Conservation (phyloP, 2,113 vertebrate genomes). For the Muscicapa adusta region DNA sequence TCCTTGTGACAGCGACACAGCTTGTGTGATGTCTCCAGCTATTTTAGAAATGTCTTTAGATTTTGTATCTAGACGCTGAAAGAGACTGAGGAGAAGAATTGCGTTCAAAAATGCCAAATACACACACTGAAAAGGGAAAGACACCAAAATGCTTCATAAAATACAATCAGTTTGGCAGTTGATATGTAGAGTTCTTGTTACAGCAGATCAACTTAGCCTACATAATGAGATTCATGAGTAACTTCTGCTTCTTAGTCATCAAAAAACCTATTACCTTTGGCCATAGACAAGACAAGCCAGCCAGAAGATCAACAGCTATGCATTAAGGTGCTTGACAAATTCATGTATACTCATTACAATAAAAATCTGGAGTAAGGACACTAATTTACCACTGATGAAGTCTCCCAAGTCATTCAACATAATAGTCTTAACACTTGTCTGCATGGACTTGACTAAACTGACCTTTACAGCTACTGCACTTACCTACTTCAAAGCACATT, state of each 20-base stretch:
- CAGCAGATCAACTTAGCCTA: not conserved
- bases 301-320: not conserved
- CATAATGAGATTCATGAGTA: not conserved
- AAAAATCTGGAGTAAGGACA: not conserved
- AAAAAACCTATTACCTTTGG: not conserved
- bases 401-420: not conserved
- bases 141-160: not conserved
- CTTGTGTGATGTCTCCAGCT: conserved; percentile 95
- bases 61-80: conserved; percentile 92
- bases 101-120: not conserved
- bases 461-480: not conserved
- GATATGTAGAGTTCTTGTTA: not conserved
- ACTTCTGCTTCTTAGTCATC: not conserved
- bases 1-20: conserved; percentile 91
- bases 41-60: conserved; percentile 97
- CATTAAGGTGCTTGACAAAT: not conserved
- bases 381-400: not conserved
- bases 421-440: not conserved
- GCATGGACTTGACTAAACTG: not conserved
- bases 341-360: not conserved
- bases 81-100: conserved; percentile 75
- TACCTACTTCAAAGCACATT: not conserved
- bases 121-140: not conserved
- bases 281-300: not conserved
- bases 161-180: not conserved